Evolutionary conservation across 1,140 invertebrate genomes (phyloP).

Genomic region (Aporrectodea caliginosa): DNA sequence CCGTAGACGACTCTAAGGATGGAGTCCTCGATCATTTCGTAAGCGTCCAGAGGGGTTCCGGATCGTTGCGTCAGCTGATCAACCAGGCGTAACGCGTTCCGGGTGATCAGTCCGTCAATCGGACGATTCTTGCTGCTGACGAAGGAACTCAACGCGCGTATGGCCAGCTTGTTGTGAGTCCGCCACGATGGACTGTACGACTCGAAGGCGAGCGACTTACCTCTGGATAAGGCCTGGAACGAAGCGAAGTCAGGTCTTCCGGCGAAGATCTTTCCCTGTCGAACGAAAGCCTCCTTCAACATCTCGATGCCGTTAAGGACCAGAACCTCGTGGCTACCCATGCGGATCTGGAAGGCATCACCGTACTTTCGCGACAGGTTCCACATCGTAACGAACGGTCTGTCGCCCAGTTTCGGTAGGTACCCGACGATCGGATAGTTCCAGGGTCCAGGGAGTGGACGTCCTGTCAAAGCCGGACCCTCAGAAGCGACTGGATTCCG

Average conservation of each 20-base stretch:
- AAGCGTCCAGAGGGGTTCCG: neutral
- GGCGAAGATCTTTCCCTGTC: neutral
- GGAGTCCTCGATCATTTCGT: neutral
- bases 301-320: constrained; percentile 1
- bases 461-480: neutral
- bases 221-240: neutral
- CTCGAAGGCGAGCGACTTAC: constrained; percentile 12
- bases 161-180: constrained; percentile 1
- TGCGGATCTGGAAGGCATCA: constrained; percentile 3
- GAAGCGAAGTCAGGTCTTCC: constrained; percentile 11
- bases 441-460: constrained; percentile 9
- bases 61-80: neutral
- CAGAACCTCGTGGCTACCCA: neutral
- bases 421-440: constrained; percentile 14
- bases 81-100: neutral
- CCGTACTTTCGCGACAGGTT: constrained; percentile 9
- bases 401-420: neutral
- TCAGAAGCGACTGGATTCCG: too few relatives aligned
- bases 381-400: neutral
- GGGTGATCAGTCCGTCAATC: neutral
- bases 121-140: neutral
- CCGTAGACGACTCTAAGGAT: neutral
- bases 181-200: neutral
- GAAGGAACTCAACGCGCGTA: neutral
- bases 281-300: neutral